phyloP scores from a whole-genome alignment of 2,888 invertebrate genomes.

The Athrips mouffetella region DNA sequence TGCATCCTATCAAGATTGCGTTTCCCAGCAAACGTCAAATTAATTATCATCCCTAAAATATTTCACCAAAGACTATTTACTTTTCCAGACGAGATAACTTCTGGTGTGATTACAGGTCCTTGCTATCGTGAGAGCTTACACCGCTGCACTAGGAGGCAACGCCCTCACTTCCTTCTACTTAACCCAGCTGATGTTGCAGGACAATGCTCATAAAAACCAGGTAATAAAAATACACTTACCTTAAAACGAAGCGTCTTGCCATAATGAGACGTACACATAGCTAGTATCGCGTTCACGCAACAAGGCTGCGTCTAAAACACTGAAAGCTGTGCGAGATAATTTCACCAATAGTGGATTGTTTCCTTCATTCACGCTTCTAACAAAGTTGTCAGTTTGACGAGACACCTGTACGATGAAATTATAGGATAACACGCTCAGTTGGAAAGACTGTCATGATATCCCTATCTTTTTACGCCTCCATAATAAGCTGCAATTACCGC shows the following conservation, averaged over 20 bases:
- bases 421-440: too few species aligned
- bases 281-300: too few species aligned
- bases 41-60: not conserved
- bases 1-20: too few species aligned
- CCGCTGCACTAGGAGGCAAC: constrained; percentile 95
- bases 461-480: too few species aligned
- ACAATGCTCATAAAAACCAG: constrained; percentile 98
- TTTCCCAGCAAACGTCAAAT: too few species aligned
- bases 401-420: too few species aligned
- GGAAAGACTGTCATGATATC: too few species aligned
- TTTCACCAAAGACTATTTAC: not conserved
- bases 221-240: constrained; percentile 60
- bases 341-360: too few species aligned
- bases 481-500: not conserved
- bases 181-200: constrained; percentile 92
- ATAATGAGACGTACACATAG: not conserved
- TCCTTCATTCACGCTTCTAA: too few species aligned
- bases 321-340: too few species aligned
- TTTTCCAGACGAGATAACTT: not conserved
- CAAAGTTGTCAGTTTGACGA: too few species aligned
- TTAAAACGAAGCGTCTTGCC: not conserved
- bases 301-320: too few species aligned
- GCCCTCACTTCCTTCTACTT: constrained; percentile 96
- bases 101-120: constrained; percentile 72
- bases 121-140: constrained; percentile 95